Evolutionary conservation across 30 jellyfish, hydroid and myxozoan species (phyloP), one percentile per base, ranked within the genome.

Genomic region (Euphysa ruthae): DNA sequence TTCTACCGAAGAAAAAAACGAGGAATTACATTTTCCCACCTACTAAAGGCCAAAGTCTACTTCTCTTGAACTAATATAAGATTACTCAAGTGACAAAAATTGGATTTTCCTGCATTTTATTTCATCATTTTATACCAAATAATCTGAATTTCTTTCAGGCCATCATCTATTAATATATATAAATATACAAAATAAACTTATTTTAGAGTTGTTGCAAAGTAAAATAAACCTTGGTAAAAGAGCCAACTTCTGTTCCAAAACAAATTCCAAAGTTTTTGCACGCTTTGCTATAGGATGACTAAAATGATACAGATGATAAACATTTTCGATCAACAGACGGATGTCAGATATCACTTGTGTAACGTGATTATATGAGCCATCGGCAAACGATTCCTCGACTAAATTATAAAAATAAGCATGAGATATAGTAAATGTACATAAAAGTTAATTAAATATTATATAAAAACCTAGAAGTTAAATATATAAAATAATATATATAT

Each of bases 301-400:
- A 24, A 65, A 20, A 1, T 94, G 94, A 68, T 78, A 63, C 34
- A 63, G 63, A 13, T 69, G 63, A 58, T 71, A 86, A 49, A 87
- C 73, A 55, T 86, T 79, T 52, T 86, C 94, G n/a, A 86, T 58
- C 21, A 73, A 50, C 43, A 68, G 82, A 23, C 96, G 58, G 4
- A 86, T 33, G 54, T 86, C 96, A 0, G 94, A 83, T 4, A 75
- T 79, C n/a, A 78, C 79, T 49, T 78, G 93, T 0, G 96, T 86
- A 29, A 86, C 79, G 44, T 77, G 60, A 4, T 68, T 30, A 46
- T 86, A 86, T 44, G 54, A 29, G 74, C 60, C 77, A 32, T 56
- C 46, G 71, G 64, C 69, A 55, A 86, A 86, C 28, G 79, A 74
- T 34, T 69, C 81, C 43, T 86, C 62, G 35, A 86, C 96, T 84